Conservation (phyloP, 2,797 vertebrate species). For the Danionella dracula region DNA sequence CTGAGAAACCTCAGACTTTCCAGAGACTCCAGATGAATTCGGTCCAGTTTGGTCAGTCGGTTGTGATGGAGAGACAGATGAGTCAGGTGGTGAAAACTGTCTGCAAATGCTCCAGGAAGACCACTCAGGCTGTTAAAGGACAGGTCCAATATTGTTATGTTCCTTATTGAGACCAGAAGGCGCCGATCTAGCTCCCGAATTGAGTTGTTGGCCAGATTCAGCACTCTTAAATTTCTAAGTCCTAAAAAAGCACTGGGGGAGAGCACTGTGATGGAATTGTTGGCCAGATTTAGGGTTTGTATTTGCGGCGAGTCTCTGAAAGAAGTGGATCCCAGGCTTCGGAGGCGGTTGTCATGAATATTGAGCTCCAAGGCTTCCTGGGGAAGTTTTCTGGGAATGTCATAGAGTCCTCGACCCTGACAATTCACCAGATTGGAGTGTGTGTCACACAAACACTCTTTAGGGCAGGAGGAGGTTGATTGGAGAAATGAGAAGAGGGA, state of each 20-base stretch:
- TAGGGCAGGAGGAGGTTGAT: conserved; percentile 68
- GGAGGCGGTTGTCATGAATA: conserved; percentile 87
- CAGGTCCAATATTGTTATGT: conserved; percentile 83
- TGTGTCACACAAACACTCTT: conserved; percentile 79
- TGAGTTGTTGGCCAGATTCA: conserved; percentile 84
- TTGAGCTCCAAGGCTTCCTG: conserved; percentile 80
- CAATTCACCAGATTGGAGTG: conserved; percentile 84
- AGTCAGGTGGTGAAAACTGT: conserved; percentile 81
- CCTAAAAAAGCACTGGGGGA: conserved; percentile 78
- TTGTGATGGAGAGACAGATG: conserved; percentile 81
- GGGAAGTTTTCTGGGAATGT: conserved; percentile 78
- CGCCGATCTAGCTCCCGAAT: conserved; percentile 83
- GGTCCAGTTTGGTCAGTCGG: conserved; percentile 79
- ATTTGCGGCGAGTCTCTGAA: conserved; percentile 79
- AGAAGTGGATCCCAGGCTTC: conserved; percentile 75
- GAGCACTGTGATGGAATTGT: conserved; percentile 86
- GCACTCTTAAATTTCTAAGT: conserved; percentile 74
- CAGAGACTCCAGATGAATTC: conserved; percentile 80
- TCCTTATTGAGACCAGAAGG: conserved; percentile 77
- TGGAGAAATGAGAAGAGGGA: conserved; percentile 56
- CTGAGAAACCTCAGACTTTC: conserved; percentile 76
- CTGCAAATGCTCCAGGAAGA: conserved; percentile 76
- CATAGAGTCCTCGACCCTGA: conserved; percentile 76
- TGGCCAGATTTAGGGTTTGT: conserved; percentile 82
- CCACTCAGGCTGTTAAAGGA: conserved; percentile 83